These are phyloP conservation scores for Tolmerus cingulatus DNA, from an alignment of 2,888 invertebrate genomes.

Conservation along the genomic window DNA sequence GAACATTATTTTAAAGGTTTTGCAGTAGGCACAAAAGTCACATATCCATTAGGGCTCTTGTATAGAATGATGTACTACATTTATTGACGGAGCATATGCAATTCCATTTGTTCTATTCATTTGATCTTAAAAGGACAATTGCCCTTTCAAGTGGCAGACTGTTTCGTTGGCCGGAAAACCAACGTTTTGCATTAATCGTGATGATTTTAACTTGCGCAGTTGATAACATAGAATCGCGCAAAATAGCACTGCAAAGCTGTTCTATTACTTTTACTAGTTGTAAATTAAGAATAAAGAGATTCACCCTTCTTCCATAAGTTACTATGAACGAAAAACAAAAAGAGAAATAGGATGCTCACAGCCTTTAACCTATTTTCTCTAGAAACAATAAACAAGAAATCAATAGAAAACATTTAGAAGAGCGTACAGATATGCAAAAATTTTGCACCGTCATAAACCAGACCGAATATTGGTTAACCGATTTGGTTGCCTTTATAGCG, in stretches of 20 bases:
- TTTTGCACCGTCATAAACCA: neutral
- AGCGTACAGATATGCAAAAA: neutral
- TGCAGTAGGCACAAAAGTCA: neutral
- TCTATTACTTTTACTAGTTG: neutral
- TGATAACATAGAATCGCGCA: neutral
- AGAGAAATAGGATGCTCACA: neutral
- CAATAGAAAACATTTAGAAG: neutral
- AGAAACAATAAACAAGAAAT: neutral
- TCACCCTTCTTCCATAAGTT: neutral
- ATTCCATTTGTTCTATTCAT: neutral
- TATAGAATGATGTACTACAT: neutral
- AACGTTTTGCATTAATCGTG: neutral
- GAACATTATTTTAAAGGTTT: neutral
- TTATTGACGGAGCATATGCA: neutral
- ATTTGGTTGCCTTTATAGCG: neutral
- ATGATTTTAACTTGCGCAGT: neutral
- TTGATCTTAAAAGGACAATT: neutral
- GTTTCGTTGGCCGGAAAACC: neutral
- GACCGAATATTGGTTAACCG: neutral
- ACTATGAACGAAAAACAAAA: neutral
- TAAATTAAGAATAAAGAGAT: neutral
- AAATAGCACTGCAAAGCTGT: neutral
- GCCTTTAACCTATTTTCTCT: neutral
- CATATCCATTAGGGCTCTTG: neutral
- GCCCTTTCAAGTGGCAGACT: neutral